Evolutionary conservation across 2,888 invertebrate species (phyloP), one percentile per base, ranked within the genome.

Genomic region (Drosophila nr. perissopoda): DNA sequence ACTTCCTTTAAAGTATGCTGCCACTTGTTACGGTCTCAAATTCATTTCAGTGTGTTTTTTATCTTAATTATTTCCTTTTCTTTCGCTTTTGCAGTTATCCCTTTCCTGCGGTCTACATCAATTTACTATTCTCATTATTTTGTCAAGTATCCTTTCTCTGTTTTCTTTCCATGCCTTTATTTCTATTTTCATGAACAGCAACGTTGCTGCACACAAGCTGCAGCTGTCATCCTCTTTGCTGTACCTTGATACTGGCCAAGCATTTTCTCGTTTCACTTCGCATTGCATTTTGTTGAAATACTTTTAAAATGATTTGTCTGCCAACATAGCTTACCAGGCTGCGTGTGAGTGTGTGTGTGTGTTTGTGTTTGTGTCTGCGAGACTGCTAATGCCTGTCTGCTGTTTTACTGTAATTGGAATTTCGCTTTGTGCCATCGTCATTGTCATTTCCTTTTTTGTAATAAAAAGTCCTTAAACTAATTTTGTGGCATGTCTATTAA

Each of bases 401-500:
- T 63, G 72, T 74, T 86, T 83, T 76, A 70, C 73, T 79, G 79
- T 83, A 87, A 87, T 83, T 87, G 88, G 77, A 89, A 77, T 79
- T 74, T 76, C 66, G 69, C 72, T 82, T 82, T 87, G 77, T 74
- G 73, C 57, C 65, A 57, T 70, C 54, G 57, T 69, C 68, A 33
- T 59, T 79, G 72, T 70, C 54, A 59, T 68, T 61, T 66, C 27
- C 31, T 61, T 63, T 63, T 46, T 46, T 69, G 36, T 57, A 68
- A 51, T 70, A 74, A 72, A 83, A 82, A 70, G 83, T 75, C 74
- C 70, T 76, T 82, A 81, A 87, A 88, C 89, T 89, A 88, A 91
- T 89, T 89, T 88, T 89, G 91, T 64, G 88, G 88, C 79, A 81
- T 79, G 84, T 89, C 81, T 83, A 79, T 82, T 88, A 84, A 83